A percentile compares a stretch with the other conserved stretches of the same genome.
Conservation (phyloP, 2,888 invertebrate species). For the Scelioninae gen. 1 region DNA sequence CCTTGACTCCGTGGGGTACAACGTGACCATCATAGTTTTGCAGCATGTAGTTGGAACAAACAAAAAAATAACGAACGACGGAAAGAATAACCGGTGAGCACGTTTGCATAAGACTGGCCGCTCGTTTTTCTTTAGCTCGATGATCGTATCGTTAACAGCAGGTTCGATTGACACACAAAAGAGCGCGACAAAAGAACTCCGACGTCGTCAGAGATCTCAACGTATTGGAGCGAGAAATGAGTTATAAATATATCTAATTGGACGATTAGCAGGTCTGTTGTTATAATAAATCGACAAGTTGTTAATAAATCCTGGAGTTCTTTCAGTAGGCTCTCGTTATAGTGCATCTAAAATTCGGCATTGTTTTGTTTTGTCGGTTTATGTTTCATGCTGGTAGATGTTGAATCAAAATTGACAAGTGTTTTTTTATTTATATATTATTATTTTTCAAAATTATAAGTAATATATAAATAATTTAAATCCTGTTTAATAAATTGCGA, state of each 20-base stretch:
- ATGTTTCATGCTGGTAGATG: too few species aligned
- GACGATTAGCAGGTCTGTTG: conserved; percentile 47
- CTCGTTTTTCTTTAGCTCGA: conserved; percentile 56
- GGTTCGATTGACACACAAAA: conserved; percentile 62
- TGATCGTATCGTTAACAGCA: conserved; percentile 63
- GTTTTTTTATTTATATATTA: too few species aligned
- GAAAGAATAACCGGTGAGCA: conserved; percentile 57
- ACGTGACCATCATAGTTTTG: conserved; percentile 65
- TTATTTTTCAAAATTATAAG: too few species aligned
- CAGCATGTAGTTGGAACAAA: conserved; percentile 58
- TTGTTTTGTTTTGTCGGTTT: too few species aligned
- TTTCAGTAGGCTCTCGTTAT: too few species aligned
- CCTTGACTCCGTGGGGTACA: conserved; percentile 67
- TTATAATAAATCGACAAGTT: conserved; percentile 53
- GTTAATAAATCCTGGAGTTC: conserved; percentile 12
- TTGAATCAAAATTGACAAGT: too few species aligned
- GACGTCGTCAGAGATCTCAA: conserved; percentile 30
- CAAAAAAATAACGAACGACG: conserved; percentile 36
- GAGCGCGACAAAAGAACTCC: conserved; percentile 58
- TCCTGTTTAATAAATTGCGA: too few species aligned
- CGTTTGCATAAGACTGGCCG: conserved; percentile 66
- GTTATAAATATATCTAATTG: conserved; percentile 61
- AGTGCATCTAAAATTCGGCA: too few species aligned
- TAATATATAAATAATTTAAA: too few species aligned
- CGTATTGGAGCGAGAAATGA: conserved; percentile 28